Conservation (phyloP, 1,140 invertebrate species). For the Harpegnathos saltator region DNA sequence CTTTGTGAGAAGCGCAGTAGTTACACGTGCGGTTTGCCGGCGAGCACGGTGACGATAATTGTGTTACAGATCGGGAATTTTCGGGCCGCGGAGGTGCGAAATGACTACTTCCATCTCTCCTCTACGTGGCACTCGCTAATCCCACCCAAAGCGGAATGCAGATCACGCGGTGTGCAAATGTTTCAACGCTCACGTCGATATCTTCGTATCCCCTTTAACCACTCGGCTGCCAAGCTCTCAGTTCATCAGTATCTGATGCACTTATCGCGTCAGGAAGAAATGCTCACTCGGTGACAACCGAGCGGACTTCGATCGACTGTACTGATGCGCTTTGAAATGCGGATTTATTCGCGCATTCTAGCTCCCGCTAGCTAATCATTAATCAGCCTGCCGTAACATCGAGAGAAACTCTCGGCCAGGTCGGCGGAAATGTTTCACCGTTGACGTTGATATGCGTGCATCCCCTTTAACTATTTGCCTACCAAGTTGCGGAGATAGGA, state of each 20-base stretch:
- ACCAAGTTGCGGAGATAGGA: constrained; percentile 14
- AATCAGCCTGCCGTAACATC: neutral
- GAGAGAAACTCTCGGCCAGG: constrained; percentile 2
- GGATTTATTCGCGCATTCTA: neutral
- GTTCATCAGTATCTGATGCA: neutral
- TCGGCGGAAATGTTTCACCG: neutral
- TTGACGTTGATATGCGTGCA: constrained; percentile 18
- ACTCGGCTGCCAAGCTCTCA: neutral
- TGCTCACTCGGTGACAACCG: neutral
- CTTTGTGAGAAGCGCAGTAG: constrained; percentile 41
- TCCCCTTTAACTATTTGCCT: constrained; percentile 36
- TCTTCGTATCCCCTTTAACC: neutral
- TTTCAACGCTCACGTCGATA: constrained; percentile 14
- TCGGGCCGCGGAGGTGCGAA: constrained; percentile 42
- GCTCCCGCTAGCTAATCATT: neutral
- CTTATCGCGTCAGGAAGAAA: neutral
- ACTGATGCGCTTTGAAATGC: too few relatives aligned
- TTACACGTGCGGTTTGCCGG: constrained; percentile 38
- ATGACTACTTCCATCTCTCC: constrained; percentile 37
- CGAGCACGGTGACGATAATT: constrained; percentile 50
- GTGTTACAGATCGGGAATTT: constrained; percentile 58
- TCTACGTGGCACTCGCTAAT: constrained; percentile 44
- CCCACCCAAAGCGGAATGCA: neutral
- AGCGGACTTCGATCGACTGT: neutral
- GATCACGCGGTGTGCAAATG: constrained; percentile 30